Base-by-base conservation (phyloP, 2,888 invertebrate species). In the Protophormia terraenovae region DNA sequence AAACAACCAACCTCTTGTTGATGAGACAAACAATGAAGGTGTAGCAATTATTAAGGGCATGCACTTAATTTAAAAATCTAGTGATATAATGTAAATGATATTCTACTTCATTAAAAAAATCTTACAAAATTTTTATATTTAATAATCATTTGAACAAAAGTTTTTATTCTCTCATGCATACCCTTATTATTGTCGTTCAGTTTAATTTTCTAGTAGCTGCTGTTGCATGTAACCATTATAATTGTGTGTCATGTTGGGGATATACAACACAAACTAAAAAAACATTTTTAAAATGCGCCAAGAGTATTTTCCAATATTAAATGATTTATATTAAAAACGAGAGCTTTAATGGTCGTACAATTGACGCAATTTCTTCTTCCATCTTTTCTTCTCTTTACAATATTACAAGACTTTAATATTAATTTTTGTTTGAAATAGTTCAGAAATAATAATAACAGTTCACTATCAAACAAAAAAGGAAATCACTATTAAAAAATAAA, bases 261-360 rank as follows among this genome's bases (percentile, higher is more conserved):
- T 19, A 27, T 4, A 73, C 22, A 45, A 29, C n/a, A 45, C 0
- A 60, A 45, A 45, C 1, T 19, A 19, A 27, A 27, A 55, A 7
- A 27, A 19, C n/a, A 73, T 8, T 38, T 35, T 22, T n/a, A 66
- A 72, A 72, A 41, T 80, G 64, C 66, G 73, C 58, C 80, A 80
- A 72, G 19, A n/a, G 29, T 50, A 35, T 14, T 71, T 67, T 58
- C 27, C 27, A 41, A 38, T 58, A 29, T 27, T 41, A 41, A 58
- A 72, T 62, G 69, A 67, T 69, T 67, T 67, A 24, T 19, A 62
- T 35, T 27, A 19, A 58, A n/a, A 58, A 24, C n/a, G 35, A 71
- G 24, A 29, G 29, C 47, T 67, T 29, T 47, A 67, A 27, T 29
- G 7, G 47, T 22, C 16, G 29, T 19, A 47, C 27, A 45, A 38